phyloP scores from a whole-genome alignment of 2,113 vertebrate species.

The Onychostruthus taczanowskii region DNA sequence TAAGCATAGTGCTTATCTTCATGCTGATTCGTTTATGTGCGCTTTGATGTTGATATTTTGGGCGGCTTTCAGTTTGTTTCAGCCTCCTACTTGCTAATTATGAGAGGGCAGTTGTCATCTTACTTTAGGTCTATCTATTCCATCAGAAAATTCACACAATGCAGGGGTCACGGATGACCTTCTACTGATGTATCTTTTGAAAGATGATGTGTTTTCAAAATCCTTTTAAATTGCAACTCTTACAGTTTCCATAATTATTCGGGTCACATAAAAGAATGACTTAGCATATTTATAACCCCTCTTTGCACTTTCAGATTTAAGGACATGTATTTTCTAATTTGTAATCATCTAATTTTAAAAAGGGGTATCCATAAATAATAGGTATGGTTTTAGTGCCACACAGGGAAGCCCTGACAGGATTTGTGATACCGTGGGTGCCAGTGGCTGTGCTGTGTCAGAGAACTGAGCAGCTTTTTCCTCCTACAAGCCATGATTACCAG shows the following conservation, averaged over 20 bases:
- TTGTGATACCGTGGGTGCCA: background rate
- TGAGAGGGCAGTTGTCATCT: constrained; percentile 8
- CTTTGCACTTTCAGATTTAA: constrained; percentile 42
- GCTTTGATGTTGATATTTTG: constrained; percentile 30
- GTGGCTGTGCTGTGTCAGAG: background rate
- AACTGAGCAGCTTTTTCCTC: background rate
- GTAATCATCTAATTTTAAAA: constrained; percentile 47
- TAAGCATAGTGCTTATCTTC: background rate
- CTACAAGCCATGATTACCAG: rapidly evolving
- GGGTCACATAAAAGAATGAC: constrained; percentile 64
- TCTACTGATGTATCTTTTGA: constrained; percentile 40
- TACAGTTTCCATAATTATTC: constrained; percentile 47
- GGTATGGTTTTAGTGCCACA: constrained; percentile 18
- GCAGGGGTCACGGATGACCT: constrained; percentile 41
- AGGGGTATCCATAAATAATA: constrained; percentile 38
- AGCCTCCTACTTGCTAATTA: constrained; percentile 24
- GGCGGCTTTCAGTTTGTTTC: constrained; percentile 20
- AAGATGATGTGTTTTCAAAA: constrained; percentile 51
- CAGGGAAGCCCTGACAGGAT: background rate
- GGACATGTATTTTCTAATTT: constrained; percentile 47
- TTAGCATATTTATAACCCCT: constrained; percentile 61
- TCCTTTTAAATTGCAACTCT: constrained; percentile 35
- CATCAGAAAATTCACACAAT: background rate
- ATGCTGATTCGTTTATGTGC: background rate
- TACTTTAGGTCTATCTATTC: background rate